Conservation (phyloP, 2,797 vertebrate genomes). For the Smutsia temminckii region DNA sequence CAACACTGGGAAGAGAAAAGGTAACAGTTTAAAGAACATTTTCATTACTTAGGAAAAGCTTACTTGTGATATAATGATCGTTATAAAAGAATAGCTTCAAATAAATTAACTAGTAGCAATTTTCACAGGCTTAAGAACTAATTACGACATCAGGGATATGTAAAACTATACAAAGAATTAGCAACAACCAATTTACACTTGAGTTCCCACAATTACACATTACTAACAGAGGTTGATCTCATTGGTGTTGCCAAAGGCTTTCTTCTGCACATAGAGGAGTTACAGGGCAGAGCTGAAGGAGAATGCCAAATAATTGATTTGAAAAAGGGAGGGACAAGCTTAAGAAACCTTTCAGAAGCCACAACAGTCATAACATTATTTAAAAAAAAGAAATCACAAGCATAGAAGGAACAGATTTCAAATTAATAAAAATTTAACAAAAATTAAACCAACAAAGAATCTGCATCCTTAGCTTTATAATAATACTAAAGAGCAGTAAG, state of each 20-base stretch:
- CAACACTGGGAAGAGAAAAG: conserved; percentile 88
- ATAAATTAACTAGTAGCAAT: background rate
- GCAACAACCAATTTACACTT: background rate
- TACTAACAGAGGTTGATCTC: background rate
- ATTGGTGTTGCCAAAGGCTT: fast-evolving
- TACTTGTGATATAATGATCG: background rate
- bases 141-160: background rate
- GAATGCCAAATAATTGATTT: background rate
- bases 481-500: background rate
- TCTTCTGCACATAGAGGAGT: background rate
- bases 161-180: background rate
- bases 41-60: background rate
- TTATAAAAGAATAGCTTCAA: background rate
- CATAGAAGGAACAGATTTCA: background rate
- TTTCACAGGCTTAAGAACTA: background rate
- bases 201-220: background rate
- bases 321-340: background rate
- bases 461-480: background rate
- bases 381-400: background rate
- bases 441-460: background rate
- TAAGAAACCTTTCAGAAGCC: background rate
- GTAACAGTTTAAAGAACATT: conserved; percentile 46
- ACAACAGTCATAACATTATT: background rate
- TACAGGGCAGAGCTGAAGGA: background rate
- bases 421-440: conserved; percentile 14